Evolutionary conservation across 2,113 vertebrate genomes (phyloP), one percentile per base, ranked within the genome.

Genomic region (Mungos mungo): DNA sequence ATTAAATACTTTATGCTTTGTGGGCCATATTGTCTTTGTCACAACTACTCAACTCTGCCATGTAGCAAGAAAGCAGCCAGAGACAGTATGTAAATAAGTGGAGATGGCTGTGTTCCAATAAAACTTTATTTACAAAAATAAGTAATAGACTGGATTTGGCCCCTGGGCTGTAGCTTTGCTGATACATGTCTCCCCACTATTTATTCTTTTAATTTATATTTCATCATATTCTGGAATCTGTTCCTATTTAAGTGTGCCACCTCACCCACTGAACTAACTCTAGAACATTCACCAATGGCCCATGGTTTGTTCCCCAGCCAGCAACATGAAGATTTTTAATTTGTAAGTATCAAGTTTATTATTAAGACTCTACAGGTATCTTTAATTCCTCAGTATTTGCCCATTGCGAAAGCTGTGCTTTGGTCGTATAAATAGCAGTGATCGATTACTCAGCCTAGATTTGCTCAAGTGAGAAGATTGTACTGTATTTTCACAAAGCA

Each of bases 51-150:
- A 74, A 0, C 38, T 96, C 41, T 93, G 18, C 31, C 7, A 2
- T 77, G 27, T 38, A 80, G 69, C 71, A n/a, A 47, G 18, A 88
- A 93, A 83, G 7, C 60, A 50, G 52, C 38, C 15, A 23, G 35
- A 90, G n/a, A 84, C 23, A 80, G 4, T 71, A 69, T 18, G 6
- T 57, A 76, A 72, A 72, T 35, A 87, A 85, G 21, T 5, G 47
- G 27, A 16, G 29, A 1, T 93, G 94, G 45, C 57, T 41, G 3
- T 88, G 13, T 85, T 76, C 66, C 82, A 83, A 69, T 88, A 71
- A 95, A 95, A 69, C 80, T 91, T 95, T 96, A 90, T 95, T 90
- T 90, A 50, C 14, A 94, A 84, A 93, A 85, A 60, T 50, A 84
- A 14, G 31, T 10, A 12, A 15, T 63, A 85, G n/a, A 33, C 63